A percentile compares a stretch with the other conserved stretches of the same genome.
Conservation (phyloP, 2,888 invertebrate genomes). For the Hydrotaea cyrtoneurina region DNA sequence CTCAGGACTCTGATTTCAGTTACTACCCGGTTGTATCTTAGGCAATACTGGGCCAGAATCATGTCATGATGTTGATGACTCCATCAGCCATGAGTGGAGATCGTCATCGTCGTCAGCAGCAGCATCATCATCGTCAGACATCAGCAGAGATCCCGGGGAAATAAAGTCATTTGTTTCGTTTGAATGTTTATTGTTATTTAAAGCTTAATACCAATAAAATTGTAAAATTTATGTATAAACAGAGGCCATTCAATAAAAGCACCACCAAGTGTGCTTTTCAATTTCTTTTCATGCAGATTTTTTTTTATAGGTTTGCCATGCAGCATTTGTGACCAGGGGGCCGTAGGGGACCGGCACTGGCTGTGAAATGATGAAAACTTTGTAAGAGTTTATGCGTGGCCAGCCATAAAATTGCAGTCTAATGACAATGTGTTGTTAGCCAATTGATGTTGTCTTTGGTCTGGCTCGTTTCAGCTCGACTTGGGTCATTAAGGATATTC, state of each 20-base stretch:
- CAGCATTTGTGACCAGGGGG: background rate
- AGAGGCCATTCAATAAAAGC: conserved; percentile 65
- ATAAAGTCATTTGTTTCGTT: conserved; percentile 43
- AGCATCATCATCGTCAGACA: background rate
- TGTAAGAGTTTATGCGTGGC: background rate
- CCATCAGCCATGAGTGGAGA: background rate
- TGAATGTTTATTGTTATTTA: conserved; percentile 57
- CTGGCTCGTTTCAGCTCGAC: background rate
- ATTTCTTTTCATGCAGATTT: conserved; percentile 17
- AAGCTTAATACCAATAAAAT: conserved; percentile 62
- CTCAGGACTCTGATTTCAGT: background rate
- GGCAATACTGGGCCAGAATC: background rate
- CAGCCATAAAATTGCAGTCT: conserved; percentile 9
- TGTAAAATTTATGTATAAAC: conserved; percentile 63
- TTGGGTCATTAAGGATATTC: background rate
- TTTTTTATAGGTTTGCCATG: background rate
- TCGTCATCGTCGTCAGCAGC: background rate
- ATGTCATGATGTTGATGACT: conserved; percentile 8
- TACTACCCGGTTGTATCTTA: background rate
- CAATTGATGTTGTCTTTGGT: background rate
- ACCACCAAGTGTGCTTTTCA: conserved; percentile 61
- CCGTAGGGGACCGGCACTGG: background rate
- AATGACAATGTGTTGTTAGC: conserved; percentile 13
- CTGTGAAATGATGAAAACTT: background rate
- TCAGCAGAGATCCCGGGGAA: background rate